Conservation (phyloP, 2,797 vertebrate genomes). For the Cossypha dichroa region DNA sequence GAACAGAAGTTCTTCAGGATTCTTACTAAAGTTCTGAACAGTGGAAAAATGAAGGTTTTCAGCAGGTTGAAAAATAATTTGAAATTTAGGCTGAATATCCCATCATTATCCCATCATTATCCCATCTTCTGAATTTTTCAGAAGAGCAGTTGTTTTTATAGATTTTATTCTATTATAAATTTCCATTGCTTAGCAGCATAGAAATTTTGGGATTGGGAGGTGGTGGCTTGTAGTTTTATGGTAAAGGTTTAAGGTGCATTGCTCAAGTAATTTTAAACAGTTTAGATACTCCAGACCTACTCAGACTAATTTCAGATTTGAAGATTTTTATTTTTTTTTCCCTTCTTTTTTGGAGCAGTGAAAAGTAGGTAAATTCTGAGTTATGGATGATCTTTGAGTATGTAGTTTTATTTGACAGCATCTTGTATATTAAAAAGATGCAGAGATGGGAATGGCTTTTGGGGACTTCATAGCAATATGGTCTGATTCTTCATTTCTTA, state of each 20-base stretch:
- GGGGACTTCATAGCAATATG: background rate
- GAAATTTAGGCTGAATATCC: background rate
- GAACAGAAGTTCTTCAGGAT: background rate
- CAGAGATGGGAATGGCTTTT: background rate
- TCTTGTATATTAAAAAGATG: background rate
- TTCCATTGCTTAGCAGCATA: background rate
- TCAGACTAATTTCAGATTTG: background rate
- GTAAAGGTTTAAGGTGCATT: background rate
- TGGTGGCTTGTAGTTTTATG: background rate
- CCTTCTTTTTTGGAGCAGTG: fast-evolving
- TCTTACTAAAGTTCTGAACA: background rate
- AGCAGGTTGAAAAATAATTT: background rate
- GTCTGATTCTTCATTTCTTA: background rate
- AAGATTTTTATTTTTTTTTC: background rate
- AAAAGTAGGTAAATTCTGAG: background rate
- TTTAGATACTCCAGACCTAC: background rate
- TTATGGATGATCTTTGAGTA: background rate
- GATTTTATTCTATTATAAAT: background rate
- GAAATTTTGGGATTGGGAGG: background rate
- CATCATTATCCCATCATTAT: fast-evolving
- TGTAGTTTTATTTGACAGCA: background rate
- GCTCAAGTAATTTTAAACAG: background rate
- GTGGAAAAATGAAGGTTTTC: background rate
- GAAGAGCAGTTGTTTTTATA: background rate
- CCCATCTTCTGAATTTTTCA: background rate